Evolutionary conservation across 2,113 vertebrate genomes (phyloP), one percentile per base, ranked within the genome.

Genomic region (Tiliqua scincoides): DNA sequence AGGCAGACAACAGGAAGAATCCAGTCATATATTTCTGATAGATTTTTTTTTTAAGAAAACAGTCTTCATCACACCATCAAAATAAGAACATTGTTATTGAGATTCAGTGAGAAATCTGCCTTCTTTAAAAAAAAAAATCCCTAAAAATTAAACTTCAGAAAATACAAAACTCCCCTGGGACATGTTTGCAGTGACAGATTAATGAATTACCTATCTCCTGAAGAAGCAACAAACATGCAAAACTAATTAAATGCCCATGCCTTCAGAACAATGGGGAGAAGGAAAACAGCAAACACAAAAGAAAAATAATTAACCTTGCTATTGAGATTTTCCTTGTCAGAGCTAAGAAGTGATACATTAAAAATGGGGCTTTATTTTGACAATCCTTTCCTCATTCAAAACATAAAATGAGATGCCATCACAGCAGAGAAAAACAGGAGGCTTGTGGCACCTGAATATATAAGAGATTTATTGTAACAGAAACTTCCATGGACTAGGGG

Each of bases 211-310:
- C 83, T 75, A 12, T 72, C 84, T 94, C 75, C 54, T 40, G 59
- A 70, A 90, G 88, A 92, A 73, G 35, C 92, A 92, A 92, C 35
- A 95, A 94, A 92, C 75, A 90, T 35, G 15, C 82, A 88, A 89
- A 92, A 90, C 77, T 88, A 85, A 88, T 87, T 93, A 88, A 72
- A 84, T 52, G 67, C 85, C 83, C 82, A 23, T 82, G 18, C 4
- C 0, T 89, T 89, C 78, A 84, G n/a, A 89, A 85, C 59, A 88
- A 90, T 35, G 83, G 86, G 67, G 74, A 93, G 83, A 73, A 89
- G 6, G 62, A 92, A 92, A 93, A 72, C 30, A 91, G 70, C 27
- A 89, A 68, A 15, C 54, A 71, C 57, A 87, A 74, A 65, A 89
- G 52, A 83, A 87, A 88, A 90, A 87, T 20, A 86, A 88, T 88